Percentiles rank a stretch among this genome's conserved stretches.
These are phyloP conservation scores for Dasypolia templi DNA, from an alignment of 2,888 invertebrate genomes.

Conservation along the genomic window DNA sequence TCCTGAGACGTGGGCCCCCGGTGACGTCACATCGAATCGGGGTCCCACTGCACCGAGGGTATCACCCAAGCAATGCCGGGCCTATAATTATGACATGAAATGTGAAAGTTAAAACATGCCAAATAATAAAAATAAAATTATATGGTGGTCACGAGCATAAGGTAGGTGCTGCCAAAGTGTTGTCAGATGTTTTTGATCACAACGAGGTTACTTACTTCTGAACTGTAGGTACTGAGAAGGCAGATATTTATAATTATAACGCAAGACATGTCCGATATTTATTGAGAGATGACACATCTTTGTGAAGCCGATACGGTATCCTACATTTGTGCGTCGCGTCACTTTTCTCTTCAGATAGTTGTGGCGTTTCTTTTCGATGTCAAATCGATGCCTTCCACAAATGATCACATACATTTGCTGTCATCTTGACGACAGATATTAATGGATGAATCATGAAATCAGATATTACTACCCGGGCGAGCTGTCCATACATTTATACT, in stretches of 20 bases:
- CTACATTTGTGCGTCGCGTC: neutral
- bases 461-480: neutral
- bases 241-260: neutral
- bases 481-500: neutral
- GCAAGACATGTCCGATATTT: neutral
- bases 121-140: constrained; percentile 29
- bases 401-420: neutral
- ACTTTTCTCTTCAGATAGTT: neutral
- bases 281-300: neutral
- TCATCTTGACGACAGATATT: neutral
- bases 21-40: constrained; percentile 78
- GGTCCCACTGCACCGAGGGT: constrained; percentile 86
- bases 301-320: neutral
- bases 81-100: constrained; percentile 68
- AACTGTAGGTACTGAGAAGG: neutral
- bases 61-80: constrained; percentile 86
- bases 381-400: neutral
- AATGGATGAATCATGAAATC: neutral
- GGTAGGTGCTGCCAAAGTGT: neutral
- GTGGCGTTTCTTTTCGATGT: neutral
- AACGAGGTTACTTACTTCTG: neutral
- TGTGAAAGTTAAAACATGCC: constrained; percentile 63
- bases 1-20: constrained; percentile 56
- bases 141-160: neutral
- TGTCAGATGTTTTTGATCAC: neutral